Percentiles rank a stretch among this genome's conserved stretches.
Conservation (phyloP, 2,113 vertebrate species). For the Percina caprodes region DNA sequence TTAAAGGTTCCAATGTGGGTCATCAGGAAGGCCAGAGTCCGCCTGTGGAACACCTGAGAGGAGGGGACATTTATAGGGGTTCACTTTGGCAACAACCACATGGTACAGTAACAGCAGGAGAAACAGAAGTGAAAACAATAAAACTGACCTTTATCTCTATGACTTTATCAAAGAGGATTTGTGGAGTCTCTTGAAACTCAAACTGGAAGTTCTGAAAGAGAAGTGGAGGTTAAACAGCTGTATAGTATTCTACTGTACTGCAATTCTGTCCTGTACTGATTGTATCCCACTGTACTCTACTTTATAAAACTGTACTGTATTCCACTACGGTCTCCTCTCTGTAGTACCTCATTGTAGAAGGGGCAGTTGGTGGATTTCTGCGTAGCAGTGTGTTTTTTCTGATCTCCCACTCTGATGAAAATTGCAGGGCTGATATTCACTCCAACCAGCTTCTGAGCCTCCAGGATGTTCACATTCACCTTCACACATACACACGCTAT, state of each 20-base stretch:
- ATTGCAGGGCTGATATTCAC: conserved; percentile 96
- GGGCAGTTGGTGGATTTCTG: conserved; percentile 87
- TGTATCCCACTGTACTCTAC: not conserved
- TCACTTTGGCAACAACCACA: not conserved
- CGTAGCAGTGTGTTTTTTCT: conserved; percentile 87
- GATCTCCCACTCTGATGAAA: conserved; percentile 87
- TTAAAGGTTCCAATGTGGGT: conserved; percentile 91
- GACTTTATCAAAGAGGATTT: conserved; percentile 90
- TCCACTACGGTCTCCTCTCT: not conserved
- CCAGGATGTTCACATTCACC: conserved; percentile 92
- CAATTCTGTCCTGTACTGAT: not conserved
- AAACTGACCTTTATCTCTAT: conserved; percentile 89
- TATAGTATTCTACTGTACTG: not conserved
- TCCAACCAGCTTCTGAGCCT: conserved; percentile 93
- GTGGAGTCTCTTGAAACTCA: conserved; percentile 90
- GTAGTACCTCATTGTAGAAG: conserved; percentile 73
- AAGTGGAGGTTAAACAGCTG: not conserved
- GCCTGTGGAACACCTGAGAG: conserved; percentile 91
- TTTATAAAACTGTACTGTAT: not conserved
- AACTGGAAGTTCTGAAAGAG: conserved; percentile 92
- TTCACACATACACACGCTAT: conserved; percentile 55
- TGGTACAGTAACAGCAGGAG: not conserved
- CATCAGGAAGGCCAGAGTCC: conserved; percentile 89
- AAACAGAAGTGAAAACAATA: not conserved
- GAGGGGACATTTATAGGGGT: conserved; percentile 10